Percentiles rank a stretch among this genome's conserved stretches.
phyloP scores from a whole-genome alignment of 2,113 vertebrate species.

The Notiomystis cincta region DNA sequence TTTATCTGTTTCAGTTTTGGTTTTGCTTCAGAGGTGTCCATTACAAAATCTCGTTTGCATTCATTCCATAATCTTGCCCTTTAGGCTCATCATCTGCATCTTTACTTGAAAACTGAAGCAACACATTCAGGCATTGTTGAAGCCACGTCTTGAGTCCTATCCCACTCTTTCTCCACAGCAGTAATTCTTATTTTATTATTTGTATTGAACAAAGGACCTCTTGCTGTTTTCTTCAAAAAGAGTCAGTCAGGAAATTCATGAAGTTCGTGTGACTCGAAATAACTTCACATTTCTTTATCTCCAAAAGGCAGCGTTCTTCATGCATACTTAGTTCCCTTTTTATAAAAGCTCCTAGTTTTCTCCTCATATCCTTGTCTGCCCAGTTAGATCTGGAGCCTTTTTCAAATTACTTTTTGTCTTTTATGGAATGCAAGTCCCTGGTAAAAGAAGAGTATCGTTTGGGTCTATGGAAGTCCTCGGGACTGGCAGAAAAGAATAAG shows the following conservation, averaged over 20 bases:
- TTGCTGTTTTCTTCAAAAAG: not conserved
- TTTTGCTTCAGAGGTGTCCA: not conserved
- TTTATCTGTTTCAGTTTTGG: not conserved
- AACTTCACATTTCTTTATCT: not conserved
- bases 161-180: not conserved
- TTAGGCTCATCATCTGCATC: not conserved
- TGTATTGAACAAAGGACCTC: not conserved
- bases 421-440: not conserved
- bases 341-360: not conserved
- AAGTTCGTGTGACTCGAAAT: not conserved
- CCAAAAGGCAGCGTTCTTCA: not conserved
- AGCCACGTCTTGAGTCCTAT: not conserved
- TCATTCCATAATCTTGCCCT: not conserved
- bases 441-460: not conserved
- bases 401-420: not conserved
- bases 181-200: conserved; percentile 1
- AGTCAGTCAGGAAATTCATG: not conserved
- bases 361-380: not conserved
- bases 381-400: not conserved
- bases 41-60: not conserved
- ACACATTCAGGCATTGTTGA: not conserved
- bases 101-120: not conserved
- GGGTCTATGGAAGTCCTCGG: not conserved
- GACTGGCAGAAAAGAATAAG: not conserved
- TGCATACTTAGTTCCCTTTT: not conserved